phyloP scores from a whole-genome alignment of 2,113 vertebrate genomes.

The Ceyx melanurus region DNA sequence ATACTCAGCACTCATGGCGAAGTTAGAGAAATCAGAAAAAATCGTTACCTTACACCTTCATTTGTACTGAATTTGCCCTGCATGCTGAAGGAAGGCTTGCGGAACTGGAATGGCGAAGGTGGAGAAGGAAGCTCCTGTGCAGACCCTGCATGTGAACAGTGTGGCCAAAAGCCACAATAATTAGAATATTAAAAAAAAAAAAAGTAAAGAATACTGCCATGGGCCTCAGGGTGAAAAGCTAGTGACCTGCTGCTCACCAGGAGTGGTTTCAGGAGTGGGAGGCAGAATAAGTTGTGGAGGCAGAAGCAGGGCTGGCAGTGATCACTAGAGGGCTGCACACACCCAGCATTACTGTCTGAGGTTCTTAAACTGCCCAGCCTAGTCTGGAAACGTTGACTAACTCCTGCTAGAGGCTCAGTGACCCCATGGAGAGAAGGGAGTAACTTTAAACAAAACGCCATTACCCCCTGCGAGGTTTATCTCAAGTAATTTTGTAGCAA shows the following conservation, averaged over 20 bases:
- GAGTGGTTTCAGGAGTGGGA: accelerated
- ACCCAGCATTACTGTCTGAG: neutral
- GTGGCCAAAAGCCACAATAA: neutral
- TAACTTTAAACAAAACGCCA: neutral
- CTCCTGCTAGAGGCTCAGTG: neutral
- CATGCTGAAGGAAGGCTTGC: neutral
- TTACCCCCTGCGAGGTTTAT: neutral
- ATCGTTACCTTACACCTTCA: too few species aligned
- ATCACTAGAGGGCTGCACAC: conserved; percentile 48
- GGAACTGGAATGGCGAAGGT: neutral
- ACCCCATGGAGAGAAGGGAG: neutral
- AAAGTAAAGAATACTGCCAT: neutral
- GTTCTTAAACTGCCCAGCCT: neutral
- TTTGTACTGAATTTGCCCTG: neutral
- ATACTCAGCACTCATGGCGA: neutral
- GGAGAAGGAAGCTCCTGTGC: neutral
- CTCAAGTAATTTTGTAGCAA: neutral
- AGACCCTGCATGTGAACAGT: neutral
- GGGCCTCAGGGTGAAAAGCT: neutral
- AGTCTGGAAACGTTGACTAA: neutral
- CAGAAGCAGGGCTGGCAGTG: accelerated
- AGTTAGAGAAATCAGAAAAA: neutral
- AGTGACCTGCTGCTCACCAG: neutral
- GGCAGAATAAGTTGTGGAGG: accelerated
- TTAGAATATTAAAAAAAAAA: neutral